Base-by-base conservation (phyloP, 2,113 vertebrate species). In the Burhinus bistriatus region DNA sequence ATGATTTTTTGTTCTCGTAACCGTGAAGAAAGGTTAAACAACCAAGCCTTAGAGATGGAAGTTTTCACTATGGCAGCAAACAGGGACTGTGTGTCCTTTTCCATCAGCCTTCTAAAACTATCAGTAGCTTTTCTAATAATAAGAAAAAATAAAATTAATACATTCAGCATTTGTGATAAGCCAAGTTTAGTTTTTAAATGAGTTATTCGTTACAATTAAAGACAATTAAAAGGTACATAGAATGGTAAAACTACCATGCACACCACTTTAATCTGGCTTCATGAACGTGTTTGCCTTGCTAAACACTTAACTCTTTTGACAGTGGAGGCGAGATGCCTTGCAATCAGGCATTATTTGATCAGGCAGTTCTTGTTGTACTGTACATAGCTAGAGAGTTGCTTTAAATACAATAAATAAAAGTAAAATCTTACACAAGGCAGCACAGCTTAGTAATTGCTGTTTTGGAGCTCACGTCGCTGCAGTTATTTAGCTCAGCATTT, bases 401-500 rank as follows among this genome's bases (percentile, higher is more conserved):
- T 97, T 97, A 97, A 97, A 98, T 96, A 97, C 95, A 98, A 98
- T 97, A 98, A 98, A 98, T 98, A 98, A 97, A 98, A 98, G 97
- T 97, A 98, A 98, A 97, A 96, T 97, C 97, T 96, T 97, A 95
- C 95, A 97, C 97, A 89, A 98, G 97, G 97, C 97, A 97, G 97
- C 88, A 54, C 94, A 80, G 97, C 96, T 96, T 94, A 93, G 97
- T 98, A 98, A 98, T 98, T 98, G 97, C 98, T 98, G 98, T 98
- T 98, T 95, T 97, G 98, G 98, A 98, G 96, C 98, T 92, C 98
- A 98, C 95, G 96, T 98, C 89, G 71, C 96, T 95, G 97, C 96
- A 97, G 98, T 97, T 98, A 98, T 98, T 98, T 93, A 97, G 98
- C 98, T 98, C 98, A 98, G 98, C 97, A 97, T 97, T 98, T 98